Conservation (phyloP, 2,113 vertebrate genomes). For the Hirundichthys speculiger region DNA sequence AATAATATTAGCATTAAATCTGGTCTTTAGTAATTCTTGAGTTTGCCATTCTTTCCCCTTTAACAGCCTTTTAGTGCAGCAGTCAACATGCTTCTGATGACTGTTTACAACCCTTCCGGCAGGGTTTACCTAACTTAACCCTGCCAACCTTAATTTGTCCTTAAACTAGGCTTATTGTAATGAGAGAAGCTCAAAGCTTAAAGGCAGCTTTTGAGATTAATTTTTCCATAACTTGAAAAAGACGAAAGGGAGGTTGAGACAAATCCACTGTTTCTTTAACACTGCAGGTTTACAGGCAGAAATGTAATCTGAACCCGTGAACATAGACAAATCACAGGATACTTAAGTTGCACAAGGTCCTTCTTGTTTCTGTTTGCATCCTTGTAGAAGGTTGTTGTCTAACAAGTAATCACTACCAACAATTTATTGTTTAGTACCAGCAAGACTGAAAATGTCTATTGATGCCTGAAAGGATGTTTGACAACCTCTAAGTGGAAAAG, state of each 20-base stretch:
- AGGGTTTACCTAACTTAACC: slow-evolving; percentile 1
- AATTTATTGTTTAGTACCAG: slow-evolving; percentile 49
- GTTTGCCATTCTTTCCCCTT: slow-evolving; percentile 5
- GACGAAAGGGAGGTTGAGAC: slow-evolving; percentile 3
- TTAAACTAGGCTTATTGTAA: slow-evolving; percentile 15
- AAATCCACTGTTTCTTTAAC: slow-evolving; percentile 7
- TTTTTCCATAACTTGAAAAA: not conserved
- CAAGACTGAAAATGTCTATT: slow-evolving; percentile 50
- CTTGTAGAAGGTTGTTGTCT: slow-evolving; percentile 37
- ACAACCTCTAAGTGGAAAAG: slow-evolving; percentile 54
- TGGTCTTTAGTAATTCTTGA: not conserved
- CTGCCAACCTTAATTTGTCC: not conserved
- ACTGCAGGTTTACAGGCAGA: slow-evolving; percentile 22
- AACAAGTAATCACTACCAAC: slow-evolving; percentile 54
- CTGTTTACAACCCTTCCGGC: not conserved
- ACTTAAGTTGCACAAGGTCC: not conserved
- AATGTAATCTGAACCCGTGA: not conserved
- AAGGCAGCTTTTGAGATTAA: slow-evolving; percentile 15
- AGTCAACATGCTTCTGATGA: not conserved
- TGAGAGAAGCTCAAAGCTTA: slow-evolving; percentile 2
- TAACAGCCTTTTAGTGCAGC: slow-evolving; percentile 1
- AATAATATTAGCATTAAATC: too few species aligned
- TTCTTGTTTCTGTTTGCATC: slow-evolving; percentile 15
- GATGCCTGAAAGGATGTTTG: slow-evolving; percentile 71
- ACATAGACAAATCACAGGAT: not conserved